Percentiles rank a stretch among this genome's conserved stretches.
Conservation (phyloP, 2,113 vertebrate species). For the Neolamprologus toae region DNA sequence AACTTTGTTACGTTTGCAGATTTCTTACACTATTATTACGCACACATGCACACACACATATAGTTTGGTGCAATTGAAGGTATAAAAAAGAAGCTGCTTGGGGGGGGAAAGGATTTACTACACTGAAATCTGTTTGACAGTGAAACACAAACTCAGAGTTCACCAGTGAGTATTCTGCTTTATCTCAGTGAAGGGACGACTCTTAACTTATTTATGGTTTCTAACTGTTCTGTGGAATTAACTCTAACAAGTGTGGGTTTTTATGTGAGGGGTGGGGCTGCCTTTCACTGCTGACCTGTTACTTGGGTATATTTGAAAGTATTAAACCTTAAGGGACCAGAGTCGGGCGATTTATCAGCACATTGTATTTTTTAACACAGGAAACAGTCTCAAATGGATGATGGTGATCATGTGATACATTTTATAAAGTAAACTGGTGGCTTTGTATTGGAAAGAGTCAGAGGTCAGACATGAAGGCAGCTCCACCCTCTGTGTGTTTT, state of each 20-base stretch:
- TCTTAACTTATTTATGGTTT: constrained; percentile 29
- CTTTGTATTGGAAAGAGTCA: not conserved
- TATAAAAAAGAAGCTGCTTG: not conserved
- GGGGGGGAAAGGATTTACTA: not conserved
- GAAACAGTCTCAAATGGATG: not conserved
- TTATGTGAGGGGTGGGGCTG: not conserved
- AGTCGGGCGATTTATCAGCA: not conserved
- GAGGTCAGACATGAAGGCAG: not conserved
- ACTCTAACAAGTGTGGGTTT: constrained; percentile 3
- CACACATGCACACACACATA: not conserved
- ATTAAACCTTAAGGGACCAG: not conserved
- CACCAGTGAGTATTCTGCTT: not conserved
- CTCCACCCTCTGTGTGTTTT: not conserved
- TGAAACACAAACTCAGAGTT: not conserved
- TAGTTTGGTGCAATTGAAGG: not conserved
- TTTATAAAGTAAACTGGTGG: not conserved
- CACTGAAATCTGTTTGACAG: not conserved
- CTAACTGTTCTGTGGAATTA: not conserved
- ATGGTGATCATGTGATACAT: not conserved
- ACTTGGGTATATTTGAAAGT: not conserved
- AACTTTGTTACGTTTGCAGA: not conserved
- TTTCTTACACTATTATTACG: not conserved
- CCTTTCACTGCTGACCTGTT: not conserved
- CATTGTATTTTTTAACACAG: not conserved
- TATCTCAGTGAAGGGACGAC: constrained; percentile 15